Base-by-base conservation (phyloP, 2,888 invertebrate genomes). In the Malthinus seriepunctatus region DNA sequence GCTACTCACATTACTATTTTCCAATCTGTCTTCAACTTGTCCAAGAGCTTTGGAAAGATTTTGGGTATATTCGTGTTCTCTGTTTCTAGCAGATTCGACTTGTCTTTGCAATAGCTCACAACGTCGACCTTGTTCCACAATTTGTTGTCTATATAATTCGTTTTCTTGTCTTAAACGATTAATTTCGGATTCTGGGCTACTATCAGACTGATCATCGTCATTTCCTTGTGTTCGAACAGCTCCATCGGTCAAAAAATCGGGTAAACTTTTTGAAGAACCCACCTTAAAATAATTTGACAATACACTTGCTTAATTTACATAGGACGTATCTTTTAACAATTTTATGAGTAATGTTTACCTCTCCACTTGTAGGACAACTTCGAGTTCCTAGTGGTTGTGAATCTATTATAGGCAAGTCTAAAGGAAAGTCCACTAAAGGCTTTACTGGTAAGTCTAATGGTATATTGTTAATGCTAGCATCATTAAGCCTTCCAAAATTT, bases 211-310 rank as follows among this genome's bases (percentile, higher is more conserved):
- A 49, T 66, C 66, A 33, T 69, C 71, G 32, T 70, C 68, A 62
- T 71, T 73, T 47, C 70, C 71, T 46, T 76, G 70, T 51, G 77
- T 76, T 64, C 77, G 81, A 68, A 80, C 86, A 12, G 88, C 88
- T 4, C 88, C 88, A 70, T 89, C 89, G 1, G 87, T 87, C 32
- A 89, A 80, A 73, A 89, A 89, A 69, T 89, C 89, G 1, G 89
- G 89, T 62, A 89, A 76, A 65, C 84, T 83, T 74, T 85, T 83
- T 47, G 82, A 80, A 34, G 81, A 15, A 79, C 73, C 73, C 80
- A 60, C 32, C 63, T 68, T 60, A 9, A 46, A 32, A 31, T 1
- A 34, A 38, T 31, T 6, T 5, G 6, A 12, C 10, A 10, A 39
- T 39, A 10, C 1, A 37, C 8, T 3, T 10, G 8, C 1, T n/a